phyloP scores from a whole-genome alignment of 1,140 invertebrate genomes.

The Maniola jurtina region DNA sequence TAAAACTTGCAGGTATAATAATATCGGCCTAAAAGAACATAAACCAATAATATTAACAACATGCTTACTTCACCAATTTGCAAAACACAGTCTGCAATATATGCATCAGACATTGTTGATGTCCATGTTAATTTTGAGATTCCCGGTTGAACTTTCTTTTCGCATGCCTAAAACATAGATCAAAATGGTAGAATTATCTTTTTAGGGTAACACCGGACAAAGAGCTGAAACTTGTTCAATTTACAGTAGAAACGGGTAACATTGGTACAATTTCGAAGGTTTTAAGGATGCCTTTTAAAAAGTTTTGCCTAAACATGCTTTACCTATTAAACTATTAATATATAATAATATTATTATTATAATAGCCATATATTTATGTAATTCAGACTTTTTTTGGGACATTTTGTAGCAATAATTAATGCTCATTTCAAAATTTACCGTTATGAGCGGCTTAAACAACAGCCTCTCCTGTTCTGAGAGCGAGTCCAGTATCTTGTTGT shows the following conservation, averaged over 20 bases:
- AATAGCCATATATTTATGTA: no score
- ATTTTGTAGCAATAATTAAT: no score
- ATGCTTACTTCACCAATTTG: constrained; percentile 82
- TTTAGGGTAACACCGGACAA: not conserved
- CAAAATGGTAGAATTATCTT: constrained; percentile 2
- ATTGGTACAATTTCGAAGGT: no score
- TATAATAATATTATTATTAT: no score
- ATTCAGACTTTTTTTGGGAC: no score
- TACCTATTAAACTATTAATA: no score
- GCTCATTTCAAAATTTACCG: constrained; percentile 55
- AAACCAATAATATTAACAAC: constrained; percentile 13
- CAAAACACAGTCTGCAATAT: constrained; percentile 86
- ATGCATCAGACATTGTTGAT: constrained; percentile 85
- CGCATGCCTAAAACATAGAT: constrained; percentile 67
- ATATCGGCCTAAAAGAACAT: constrained; percentile 3
- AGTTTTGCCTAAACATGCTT: no score
- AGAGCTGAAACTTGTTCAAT: no score
- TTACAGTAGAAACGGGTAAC: no score
- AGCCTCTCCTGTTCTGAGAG: constrained; percentile 80
- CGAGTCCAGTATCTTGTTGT: constrained; percentile 87
- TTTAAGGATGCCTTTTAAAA: no score
- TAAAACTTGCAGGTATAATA: no score
- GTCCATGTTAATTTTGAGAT: constrained; percentile 89
- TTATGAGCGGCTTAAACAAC: constrained; percentile 80
- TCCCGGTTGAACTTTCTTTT: constrained; percentile 90